phyloP scores from a whole-genome alignment of 1,140 invertebrate genomes.

The Hycleus phaleratus region DNA sequence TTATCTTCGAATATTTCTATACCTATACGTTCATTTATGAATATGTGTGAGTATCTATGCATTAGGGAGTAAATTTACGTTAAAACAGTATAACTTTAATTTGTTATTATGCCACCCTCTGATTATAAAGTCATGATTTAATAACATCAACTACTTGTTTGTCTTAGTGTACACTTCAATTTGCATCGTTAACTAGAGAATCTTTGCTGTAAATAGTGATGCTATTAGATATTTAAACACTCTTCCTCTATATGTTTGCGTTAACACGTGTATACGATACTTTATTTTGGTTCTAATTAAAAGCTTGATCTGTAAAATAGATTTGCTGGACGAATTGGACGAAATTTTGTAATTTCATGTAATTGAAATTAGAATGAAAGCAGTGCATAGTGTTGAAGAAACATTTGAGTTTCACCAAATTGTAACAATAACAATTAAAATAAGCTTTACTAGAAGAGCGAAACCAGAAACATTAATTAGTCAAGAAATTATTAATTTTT shows the following conservation, averaged over 20 bases:
- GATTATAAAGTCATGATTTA: slow-evolving; percentile 20
- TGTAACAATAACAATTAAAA: too few relatives aligned
- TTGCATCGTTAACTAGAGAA: slow-evolving; percentile 21
- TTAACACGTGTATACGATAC: neutral
- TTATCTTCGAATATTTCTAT: too few relatives aligned
- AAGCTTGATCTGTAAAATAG: slow-evolving; percentile 4
- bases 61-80: slow-evolving; percentile 3
- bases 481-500: too few relatives aligned
- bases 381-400: too few relatives aligned
- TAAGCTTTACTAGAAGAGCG: too few relatives aligned
- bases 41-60: too few relatives aligned
- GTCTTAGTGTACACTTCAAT: slow-evolving; percentile 19
- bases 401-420: too few relatives aligned
- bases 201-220: slow-evolving; percentile 16
- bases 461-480: too few relatives aligned
- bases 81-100: slow-evolving; percentile 16
- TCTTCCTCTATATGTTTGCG: neutral
- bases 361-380: too few relatives aligned
- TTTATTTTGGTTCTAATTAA: slow-evolving; percentile 16
- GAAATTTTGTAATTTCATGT: too few relatives aligned
- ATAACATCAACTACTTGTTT: slow-evolving; percentile 17
- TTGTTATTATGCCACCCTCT: slow-evolving; percentile 15
- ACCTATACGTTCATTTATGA: too few relatives aligned
- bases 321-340: too few relatives aligned
- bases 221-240: slow-evolving; percentile 14